phyloP scores from a whole-genome alignment of 2,888 invertebrate genomes.

The Diplazon laetatorius region DNA sequence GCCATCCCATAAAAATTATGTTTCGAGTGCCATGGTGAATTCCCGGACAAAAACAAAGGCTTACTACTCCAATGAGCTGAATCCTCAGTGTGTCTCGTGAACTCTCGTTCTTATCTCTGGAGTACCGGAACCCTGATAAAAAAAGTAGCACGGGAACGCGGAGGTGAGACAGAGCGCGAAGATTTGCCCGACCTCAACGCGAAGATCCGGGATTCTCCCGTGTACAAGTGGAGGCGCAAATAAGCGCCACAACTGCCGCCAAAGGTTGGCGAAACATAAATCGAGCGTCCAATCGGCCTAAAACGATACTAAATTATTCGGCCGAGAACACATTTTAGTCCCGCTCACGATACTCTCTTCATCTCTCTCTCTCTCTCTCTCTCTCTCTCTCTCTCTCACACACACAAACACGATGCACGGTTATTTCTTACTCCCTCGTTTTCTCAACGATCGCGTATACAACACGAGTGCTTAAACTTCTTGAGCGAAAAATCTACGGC shows the following conservation, averaged over 20 bases:
- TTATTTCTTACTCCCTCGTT: constrained; percentile 10
- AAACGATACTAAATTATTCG: constrained; percentile 81
- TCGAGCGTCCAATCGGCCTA: constrained; percentile 79
- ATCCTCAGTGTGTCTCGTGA: too few relatives aligned
- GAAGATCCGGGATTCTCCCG: not conserved
- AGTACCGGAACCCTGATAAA: too few relatives aligned
- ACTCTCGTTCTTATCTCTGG: too few relatives aligned
- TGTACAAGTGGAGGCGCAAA: constrained; percentile 3
- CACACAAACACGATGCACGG: constrained; percentile 13
- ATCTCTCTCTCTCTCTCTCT: too few relatives aligned
- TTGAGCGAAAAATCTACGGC: constrained; percentile 69
- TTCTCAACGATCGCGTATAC: constrained; percentile 46
- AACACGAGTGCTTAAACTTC: constrained; percentile 69
- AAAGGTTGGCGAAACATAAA: constrained; percentile 71
- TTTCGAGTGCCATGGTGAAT: too few relatives aligned
- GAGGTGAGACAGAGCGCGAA: too few relatives aligned
- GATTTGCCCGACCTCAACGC: too few relatives aligned
- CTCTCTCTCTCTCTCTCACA: too few relatives aligned
- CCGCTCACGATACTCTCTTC: constrained; percentile 47
- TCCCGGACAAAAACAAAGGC: too few relatives aligned
- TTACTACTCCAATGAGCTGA: too few relatives aligned
- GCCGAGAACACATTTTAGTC: constrained; percentile 63
- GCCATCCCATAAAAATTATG: too few relatives aligned
- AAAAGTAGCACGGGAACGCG: not conserved
- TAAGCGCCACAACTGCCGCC: constrained; percentile 3